These are phyloP conservation scores for Pyrrhopygopsis socrates DNA, from an alignment of 2,888 invertebrate genomes.

Conservation along the genomic window DNA sequence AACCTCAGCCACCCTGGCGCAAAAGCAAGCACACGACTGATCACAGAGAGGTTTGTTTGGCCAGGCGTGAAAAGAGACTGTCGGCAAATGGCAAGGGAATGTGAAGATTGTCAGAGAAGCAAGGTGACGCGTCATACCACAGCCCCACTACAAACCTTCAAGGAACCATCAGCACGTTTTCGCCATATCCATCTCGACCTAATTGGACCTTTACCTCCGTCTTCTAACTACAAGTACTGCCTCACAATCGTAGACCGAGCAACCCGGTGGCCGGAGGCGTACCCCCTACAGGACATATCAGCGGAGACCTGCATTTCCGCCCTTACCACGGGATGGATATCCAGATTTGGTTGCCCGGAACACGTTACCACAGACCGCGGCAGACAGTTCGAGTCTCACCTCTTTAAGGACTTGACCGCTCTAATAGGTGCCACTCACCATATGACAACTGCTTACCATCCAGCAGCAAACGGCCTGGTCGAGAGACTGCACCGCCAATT, in stretches of 20 bases:
- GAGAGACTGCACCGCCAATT: constrained; percentile 38
- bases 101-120: no score
- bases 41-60: constrained; percentile 88
- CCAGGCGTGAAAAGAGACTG: constrained; percentile 87
- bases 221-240: background rate
- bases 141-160: background rate
- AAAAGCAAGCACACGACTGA: constrained; percentile 58
- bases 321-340: constrained; percentile 83
- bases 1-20: constrained; percentile 77
- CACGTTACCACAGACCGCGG: constrained; percentile 79
- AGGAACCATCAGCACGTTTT: background rate
- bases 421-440: background rate
- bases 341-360: constrained; percentile 80
- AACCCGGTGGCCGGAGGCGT: background rate
- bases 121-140: no score
- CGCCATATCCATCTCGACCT: background rate
- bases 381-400: constrained; percentile 47
- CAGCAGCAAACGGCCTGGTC: background rate
- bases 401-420: background rate
- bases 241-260: background rate
- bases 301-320: constrained; percentile 88
- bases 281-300: constrained; percentile 83
- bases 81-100: constrained; percentile 81
- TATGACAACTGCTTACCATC: background rate
- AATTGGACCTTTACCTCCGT: background rate